Evolutionary conservation across 1,140 invertebrate genomes (phyloP), one percentile per base, ranked within the genome.

Genomic region (Danaus melanippus): DNA sequence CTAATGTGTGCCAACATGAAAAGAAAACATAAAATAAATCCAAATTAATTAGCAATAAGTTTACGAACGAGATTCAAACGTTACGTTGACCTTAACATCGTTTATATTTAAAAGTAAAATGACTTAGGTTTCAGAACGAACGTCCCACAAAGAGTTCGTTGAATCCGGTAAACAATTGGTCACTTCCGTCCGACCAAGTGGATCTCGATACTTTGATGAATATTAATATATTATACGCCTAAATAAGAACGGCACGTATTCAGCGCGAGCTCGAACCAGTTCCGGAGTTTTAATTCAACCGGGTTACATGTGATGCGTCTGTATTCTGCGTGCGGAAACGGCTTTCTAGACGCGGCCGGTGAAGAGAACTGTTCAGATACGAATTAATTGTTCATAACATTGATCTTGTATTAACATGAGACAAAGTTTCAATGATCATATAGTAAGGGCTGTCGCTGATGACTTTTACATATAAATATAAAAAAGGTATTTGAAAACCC

Each of bases 121-220:
- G 12, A 46, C 12, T 52, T 49, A 15, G 3, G 15, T 53, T 42
- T 50, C 12, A 53, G 49, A 4, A 43, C 46, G 46, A 46, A 46
- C 65, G 65, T 59, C 67, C 67, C 60, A 70, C 58, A 76, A 67
- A 75, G 62, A 67, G 77, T 73, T 78, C 75, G 74, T 69, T 76
- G 75, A 69, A 78, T 80, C 74, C 75, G 70, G 75, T 72, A 80
- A 80, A 80, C 67, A 69, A 70, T 72, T 32, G 55, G 64, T 56
- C 69, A 67, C 72, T 77, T 77, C 70, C 76, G 74, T 70, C 65
- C 67, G 62, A 64, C 62, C 69, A 74, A 67, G 65, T 70, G 64
- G 67, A 68, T 64, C 53, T 66, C 54, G 51, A 46, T 49, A 61
- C 58, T 62, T 50, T 63, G 49, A 50, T 72, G 77, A 67, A 80